Base-by-base conservation (phyloP, 2,797 vertebrate species). In the Parauchenoglanis punctatus region DNA sequence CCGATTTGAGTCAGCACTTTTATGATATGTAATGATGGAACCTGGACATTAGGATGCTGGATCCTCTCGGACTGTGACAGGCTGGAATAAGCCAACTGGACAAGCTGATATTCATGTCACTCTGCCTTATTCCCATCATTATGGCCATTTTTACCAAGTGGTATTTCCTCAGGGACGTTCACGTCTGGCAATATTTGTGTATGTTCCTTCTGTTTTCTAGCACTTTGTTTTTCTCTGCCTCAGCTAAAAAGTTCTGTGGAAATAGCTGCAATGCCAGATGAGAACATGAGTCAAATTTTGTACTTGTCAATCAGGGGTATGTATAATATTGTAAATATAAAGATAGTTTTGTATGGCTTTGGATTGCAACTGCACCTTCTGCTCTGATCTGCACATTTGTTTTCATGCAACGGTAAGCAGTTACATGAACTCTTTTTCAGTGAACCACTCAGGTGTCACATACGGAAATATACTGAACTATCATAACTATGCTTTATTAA, bases 301-400 rank as follows among this genome's bases (percentile, higher is more conserved):
- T 67, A 40, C 31, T n/a, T 59, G 17, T 82, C 7, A 11, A 91
- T 90, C 95, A 95, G 87, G 76, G 75, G 40, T 44, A 44, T 85
- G 87, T 85, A 63, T 20, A 0, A 81, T 85, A 81, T 20, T 88
- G 87, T 88, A 88, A 81, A 89, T 90, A 91, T 31, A 25, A 88
- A 83, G 63, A 52, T 87, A 68, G 63, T 89, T 80, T 80, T 40
- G 77, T 59, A 86, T 58, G 44, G 63, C 82, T 85, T 85, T 46
- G 78, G 77, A 56, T 80, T 87, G 78, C 85, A 76, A 31, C 83
- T 73, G 80, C 87, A 86, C 83, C 77, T 89, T 81, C 81, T 56
- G 81, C 83, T 84, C 87, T 58, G 13, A 75, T 12, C 84, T 54
- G n/a, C 52, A 67, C 75, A 49, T 81, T 40, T 56, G 40, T 75